Percentiles rank a stretch among this genome's conserved stretches.
Evolutionary conservation across 2,113 vertebrate species (phyloP).

Genomic region (Elephas maximus): DNA sequence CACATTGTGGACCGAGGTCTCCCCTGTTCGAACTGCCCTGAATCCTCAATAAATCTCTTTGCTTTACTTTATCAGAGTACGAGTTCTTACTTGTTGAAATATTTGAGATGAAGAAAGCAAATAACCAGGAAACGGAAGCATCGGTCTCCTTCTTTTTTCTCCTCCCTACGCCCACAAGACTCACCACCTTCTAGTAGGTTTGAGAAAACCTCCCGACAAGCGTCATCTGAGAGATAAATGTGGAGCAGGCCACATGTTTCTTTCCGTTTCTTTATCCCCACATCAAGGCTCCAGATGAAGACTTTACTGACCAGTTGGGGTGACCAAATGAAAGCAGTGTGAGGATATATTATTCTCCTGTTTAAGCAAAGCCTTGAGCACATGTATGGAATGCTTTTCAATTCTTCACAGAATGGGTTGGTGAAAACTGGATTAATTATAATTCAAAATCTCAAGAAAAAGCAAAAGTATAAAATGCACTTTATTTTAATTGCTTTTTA

Average conservation of each 20-base stretch:
- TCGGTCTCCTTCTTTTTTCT: background rate
- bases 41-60: no score
- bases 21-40: no score
- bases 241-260: background rate
- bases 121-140: background rate
- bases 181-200: background rate
- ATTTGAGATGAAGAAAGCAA: background rate
- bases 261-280: background rate
- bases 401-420: accelerated
- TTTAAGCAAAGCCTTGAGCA: background rate
- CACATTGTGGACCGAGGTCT: no score
- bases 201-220: background rate
- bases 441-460: background rate
- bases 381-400: background rate
- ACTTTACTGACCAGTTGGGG: background rate
- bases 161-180: accelerated
- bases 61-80: no score
- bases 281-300: background rate
- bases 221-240: background rate
- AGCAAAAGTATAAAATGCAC: background rate
- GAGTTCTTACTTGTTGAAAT: no score
- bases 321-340: background rate
- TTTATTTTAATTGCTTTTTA: background rate
- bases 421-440: background rate
- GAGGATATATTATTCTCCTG: background rate